Base-by-base conservation (phyloP, 2,888 invertebrate species). In the Nomada goodeniana region DNA sequence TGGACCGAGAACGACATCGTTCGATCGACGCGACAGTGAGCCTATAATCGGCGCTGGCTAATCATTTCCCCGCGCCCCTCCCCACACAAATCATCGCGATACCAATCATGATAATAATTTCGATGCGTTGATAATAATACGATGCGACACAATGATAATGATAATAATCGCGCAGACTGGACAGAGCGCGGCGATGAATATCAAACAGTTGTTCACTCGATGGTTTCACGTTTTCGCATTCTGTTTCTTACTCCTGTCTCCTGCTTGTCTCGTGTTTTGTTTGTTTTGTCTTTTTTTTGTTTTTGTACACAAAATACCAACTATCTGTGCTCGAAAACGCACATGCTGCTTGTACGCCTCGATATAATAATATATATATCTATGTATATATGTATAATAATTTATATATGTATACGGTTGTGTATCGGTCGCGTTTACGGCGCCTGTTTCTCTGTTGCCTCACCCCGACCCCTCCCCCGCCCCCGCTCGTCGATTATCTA, bases 271-370 rank as follows among this genome's bases (percentile, higher is more conserved):
- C 63, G 52, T 68, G 63, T 26, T 29, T 73, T 29, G 57, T 59
- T 26, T 2, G 53, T 11, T 55, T 61, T 57, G 47, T 11, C 55
- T 55, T 57, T 67, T 44, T 63, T 47, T 57, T 63, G 75, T 68
- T 80, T 90, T 93, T 91, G 91, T 92, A 92, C 93, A 92, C 90
- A 92, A 93, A 93, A 93, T 93, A 92, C 91, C 90, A 90, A 92
- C 90, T 92, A 91, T 90, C 89, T 91, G 91, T 91, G 91, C 90
- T 89, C 84, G 90, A 91, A 91, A 91, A 92, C 89, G 90, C 92
- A 91, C 92, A 90, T 90, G 89, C 89, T 89, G 88, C 85, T 90
- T 87, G 80, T 88, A 91, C 89, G 86, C 87, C 80, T 87, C 83
- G 86, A 80, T 83, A 83, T 76, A 83, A 76, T 86, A 80, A 76